These are phyloP conservation scores for Polyommatus iphigenia DNA, from an alignment of 2,888 invertebrate species.

Conservation along the genomic window DNA sequence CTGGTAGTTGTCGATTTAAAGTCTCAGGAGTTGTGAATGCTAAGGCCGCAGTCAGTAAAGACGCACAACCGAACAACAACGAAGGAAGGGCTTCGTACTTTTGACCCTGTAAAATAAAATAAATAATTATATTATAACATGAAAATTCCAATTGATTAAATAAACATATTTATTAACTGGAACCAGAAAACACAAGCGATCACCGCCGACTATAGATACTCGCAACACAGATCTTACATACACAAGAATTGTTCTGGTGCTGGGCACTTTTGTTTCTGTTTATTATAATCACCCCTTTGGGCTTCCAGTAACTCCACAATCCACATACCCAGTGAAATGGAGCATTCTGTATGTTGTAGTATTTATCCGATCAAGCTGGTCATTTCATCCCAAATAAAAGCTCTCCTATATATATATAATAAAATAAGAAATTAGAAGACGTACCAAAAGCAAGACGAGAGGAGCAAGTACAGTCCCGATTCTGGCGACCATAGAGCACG, in stretches of 20 bases:
- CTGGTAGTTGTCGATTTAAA: neutral
- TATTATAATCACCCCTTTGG: neutral
- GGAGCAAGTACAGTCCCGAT: constrained; percentile 83
- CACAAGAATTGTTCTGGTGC: too few relatives aligned
- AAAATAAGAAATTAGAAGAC: constrained; percentile 38
- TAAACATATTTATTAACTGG: too few relatives aligned
- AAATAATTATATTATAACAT: neutral
- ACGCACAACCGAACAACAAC: neutral
- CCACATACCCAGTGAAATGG: too few relatives aligned
- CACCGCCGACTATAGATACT: too few relatives aligned
- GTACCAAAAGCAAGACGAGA: constrained; percentile 83
- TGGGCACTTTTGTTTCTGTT: neutral
- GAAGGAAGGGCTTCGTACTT: neutral
- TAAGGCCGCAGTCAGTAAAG: constrained; percentile 3
- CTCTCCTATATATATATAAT: neutral
- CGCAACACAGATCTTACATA: too few relatives aligned
- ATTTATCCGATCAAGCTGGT: neutral
- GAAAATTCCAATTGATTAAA: too few relatives aligned
- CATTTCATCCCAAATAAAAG: neutral
- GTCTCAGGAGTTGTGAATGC: constrained; percentile 16
- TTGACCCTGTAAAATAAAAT: constrained; percentile 10
- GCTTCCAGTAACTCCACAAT: too few relatives aligned
- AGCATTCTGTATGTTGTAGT: too few relatives aligned
- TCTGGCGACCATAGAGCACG: constrained; percentile 83
- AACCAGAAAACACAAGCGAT: too few relatives aligned